Percentiles rank a stretch among this genome's conserved stretches.
phyloP scores from a whole-genome alignment of 2,113 vertebrate species.

The Myotis yumanensis region DNA sequence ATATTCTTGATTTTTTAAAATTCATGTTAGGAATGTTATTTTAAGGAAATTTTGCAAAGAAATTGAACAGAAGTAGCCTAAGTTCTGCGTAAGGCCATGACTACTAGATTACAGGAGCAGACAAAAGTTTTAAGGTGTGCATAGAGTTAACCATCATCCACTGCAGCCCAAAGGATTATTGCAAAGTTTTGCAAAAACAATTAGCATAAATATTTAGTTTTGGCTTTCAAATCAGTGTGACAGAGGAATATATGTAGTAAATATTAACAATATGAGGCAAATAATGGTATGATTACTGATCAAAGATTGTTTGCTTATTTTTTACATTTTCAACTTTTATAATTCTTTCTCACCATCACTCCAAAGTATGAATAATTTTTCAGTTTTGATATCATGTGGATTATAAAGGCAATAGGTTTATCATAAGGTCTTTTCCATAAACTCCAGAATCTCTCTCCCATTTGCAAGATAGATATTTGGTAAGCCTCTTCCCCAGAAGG shows the following conservation, averaged over 20 bases:
- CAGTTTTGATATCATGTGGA: not conserved
- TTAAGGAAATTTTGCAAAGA: slow-evolving; percentile 8
- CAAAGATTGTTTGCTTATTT: not conserved
- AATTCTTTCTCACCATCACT: not conserved
- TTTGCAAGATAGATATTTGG: not conserved
- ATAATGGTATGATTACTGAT: not conserved
- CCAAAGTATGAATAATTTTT: not conserved
- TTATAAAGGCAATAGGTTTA: not conserved
- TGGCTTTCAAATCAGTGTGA: not conserved
- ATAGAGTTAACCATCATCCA: not conserved
- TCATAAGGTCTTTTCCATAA: not conserved
- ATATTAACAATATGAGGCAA: not conserved
- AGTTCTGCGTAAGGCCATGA: not conserved
- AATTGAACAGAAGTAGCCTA: not conserved
- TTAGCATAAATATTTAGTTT: not conserved
- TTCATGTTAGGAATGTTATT: not conserved
- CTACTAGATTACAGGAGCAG: not conserved
- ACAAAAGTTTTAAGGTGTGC: not conserved
- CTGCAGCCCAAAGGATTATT: not conserved
- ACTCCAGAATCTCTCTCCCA: not conserved
- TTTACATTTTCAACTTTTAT: not conserved
- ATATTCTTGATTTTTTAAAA: not conserved
- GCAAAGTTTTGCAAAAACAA: not conserved
- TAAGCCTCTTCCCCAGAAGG: not conserved
- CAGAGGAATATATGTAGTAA: not conserved